Conservation (phyloP, 2,797 vertebrate genomes). For the Platyrinchus mystaceus region DNA sequence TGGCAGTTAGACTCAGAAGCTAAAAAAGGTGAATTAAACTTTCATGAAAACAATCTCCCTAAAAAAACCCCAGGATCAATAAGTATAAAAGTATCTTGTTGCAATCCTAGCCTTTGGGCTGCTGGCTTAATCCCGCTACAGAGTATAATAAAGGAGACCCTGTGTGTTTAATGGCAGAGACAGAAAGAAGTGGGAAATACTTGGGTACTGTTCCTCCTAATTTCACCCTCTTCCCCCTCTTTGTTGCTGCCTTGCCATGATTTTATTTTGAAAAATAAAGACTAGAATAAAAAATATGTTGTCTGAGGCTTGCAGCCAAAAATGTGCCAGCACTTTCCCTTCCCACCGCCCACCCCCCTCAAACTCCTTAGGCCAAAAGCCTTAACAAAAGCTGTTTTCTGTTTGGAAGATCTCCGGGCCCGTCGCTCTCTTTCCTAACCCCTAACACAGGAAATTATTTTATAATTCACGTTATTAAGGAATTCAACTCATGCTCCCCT, state of each 20-base stretch:
- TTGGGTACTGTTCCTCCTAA: slow-evolving; percentile 21
- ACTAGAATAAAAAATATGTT: slow-evolving; percentile 64
- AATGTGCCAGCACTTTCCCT: slow-evolving; percentile 67
- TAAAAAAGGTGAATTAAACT: slow-evolving; percentile 74
- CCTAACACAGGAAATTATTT: slow-evolving; percentile 65
- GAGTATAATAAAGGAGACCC: slow-evolving; percentile 50
- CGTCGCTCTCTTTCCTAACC: slow-evolving; percentile 40
- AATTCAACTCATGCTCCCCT: neutral
- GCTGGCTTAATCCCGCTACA: slow-evolving; percentile 50
- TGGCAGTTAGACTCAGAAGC: slow-evolving; percentile 75
- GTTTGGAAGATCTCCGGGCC: slow-evolving; percentile 57
- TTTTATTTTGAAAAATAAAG: slow-evolving; percentile 69
- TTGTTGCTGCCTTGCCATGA: slow-evolving; percentile 41
- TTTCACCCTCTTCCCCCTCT: slow-evolving; percentile 29
- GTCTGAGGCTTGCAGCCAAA: slow-evolving; percentile 67
- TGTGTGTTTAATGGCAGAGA: neutral
- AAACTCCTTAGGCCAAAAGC: slow-evolving; percentile 61
- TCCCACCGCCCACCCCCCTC: neutral
- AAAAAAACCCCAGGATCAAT: slow-evolving; percentile 64
- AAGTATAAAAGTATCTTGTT: slow-evolving; percentile 68
- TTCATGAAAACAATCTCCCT: slow-evolving; percentile 73
- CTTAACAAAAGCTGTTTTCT: slow-evolving; percentile 69
- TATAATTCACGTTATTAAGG: slow-evolving; percentile 50
- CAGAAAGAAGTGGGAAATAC: neutral
- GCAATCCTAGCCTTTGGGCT: slow-evolving; percentile 56